Evolutionary conservation across 1,140 invertebrate species (phyloP).

Genomic region (Ladona fulva): DNA sequence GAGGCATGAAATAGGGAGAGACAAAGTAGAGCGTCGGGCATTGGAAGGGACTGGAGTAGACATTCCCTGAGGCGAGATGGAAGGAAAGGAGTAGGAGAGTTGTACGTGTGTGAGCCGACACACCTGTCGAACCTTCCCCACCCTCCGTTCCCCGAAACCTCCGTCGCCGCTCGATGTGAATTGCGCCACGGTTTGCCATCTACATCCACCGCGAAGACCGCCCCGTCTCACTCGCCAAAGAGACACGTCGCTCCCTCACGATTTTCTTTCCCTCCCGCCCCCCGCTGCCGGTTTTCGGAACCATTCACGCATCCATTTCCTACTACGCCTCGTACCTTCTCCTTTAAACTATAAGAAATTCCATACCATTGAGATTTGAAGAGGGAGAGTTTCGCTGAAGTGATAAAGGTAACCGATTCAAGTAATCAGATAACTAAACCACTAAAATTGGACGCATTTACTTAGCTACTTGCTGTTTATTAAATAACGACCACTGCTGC

Average conservation of each 20-base stretch:
- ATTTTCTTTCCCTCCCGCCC: background rate
- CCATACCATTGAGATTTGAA: too few species aligned
- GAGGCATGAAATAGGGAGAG: background rate
- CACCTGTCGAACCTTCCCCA: background rate
- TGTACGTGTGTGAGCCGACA: slow-evolving; percentile 6
- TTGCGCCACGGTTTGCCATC: too few species aligned
- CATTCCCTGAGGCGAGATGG: background rate
- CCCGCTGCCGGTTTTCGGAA: background rate
- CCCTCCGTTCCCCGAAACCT: background rate
- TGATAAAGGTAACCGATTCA: too few species aligned
- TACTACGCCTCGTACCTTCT: too few species aligned
- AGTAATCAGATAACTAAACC: too few species aligned
- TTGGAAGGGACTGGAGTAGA: background rate
- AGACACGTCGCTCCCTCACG: background rate
- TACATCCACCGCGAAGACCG: too few species aligned
- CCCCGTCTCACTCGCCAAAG: background rate
- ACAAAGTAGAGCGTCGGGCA: background rate
- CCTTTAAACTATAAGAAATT: too few species aligned
- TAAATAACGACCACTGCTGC: too few species aligned
- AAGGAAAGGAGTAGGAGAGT: background rate
- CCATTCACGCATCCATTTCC: too few species aligned
- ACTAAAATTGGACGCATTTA: too few species aligned
- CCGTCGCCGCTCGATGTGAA: background rate
- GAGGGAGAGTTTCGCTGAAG: too few species aligned
- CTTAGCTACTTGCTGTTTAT: too few species aligned